Evolutionary conservation across 2,797 vertebrate species (phyloP).

Genomic region (Poecilia wingei): DNA sequence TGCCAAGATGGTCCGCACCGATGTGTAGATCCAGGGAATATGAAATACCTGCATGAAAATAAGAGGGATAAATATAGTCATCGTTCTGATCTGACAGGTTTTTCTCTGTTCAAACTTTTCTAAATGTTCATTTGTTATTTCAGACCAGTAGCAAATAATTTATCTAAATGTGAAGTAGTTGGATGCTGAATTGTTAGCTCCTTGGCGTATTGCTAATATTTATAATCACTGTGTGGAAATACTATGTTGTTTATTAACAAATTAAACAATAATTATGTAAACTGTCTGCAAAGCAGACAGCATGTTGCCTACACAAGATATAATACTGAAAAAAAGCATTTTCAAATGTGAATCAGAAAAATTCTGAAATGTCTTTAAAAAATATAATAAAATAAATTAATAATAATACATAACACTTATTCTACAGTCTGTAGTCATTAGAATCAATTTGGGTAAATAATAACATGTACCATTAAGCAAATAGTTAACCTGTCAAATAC

Average conservation of each 20-base stretch:
- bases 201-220: neutral
- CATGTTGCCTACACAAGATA: too few species aligned
- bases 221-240: neutral
- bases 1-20: conserved; percentile 56
- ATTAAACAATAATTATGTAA: neutral
- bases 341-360: too few species aligned
- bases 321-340: too few species aligned
- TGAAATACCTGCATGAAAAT: conserved; percentile 57
- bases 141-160: neutral
- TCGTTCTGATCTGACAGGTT: too few species aligned
- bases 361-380: too few species aligned
- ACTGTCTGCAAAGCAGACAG: too few species aligned
- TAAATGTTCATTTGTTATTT: neutral
- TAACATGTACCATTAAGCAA: too few species aligned
- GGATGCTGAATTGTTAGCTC: neutral
- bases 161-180: neutral
- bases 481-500: too few species aligned
- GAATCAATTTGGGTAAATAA: too few species aligned
- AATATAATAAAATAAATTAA: too few species aligned
- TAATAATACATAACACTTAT: too few species aligned
- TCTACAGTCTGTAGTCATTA: too few species aligned
- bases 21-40: conserved; percentile 67
- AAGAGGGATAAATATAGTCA: neutral
- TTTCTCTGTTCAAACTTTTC: neutral
- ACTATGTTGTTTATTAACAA: neutral